Evolutionary conservation across 1,140 invertebrate genomes (phyloP), one percentile per base, ranked within the genome.

Genomic region (Drosophila athabasca): DNA sequence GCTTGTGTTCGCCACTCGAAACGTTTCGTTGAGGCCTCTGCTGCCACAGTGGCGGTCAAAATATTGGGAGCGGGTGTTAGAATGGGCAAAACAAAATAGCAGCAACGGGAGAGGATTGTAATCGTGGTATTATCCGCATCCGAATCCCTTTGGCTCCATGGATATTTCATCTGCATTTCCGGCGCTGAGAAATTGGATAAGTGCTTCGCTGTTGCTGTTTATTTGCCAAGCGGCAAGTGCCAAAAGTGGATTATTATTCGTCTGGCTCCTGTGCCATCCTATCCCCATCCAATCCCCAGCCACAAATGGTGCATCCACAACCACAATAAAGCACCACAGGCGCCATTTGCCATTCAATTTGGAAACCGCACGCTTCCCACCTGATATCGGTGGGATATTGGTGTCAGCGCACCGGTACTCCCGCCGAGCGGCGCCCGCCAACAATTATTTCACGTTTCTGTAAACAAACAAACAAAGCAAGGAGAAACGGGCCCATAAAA

Each of bases 401-500:
- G 26, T 64, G 61, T 29, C 43, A 43, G 41, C 39, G 19, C 67
- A 39, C 51, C 35, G 35, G 35, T 39, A 13, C 3, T 39, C 35
- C 45, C 59, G 62, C 48, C 13, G 54, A 46, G 46, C 77, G 74
- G 54, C 81, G 73, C 69, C 74, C 74, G 74, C 45, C 62, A 54
- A 50, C 81, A 87, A 87, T 87, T 82, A 87, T 73, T 87, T 66
- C 83, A 82, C 82, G 62, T 87, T 69, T 76, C 70, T 82, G 83
- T 82, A 85, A 87, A 82, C 70, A 87, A 75, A 74, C 70, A 74
- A 76, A 55, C 72, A 11, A 39, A 5, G 24, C 3, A 11, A 35
- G 9, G 31, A 35, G 31, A 0, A 35, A 39, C 11, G 35, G 35
- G 35, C 11, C 11, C 83, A 87, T 88, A 76, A 87, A 88, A 87